Evolutionary conservation across 1,140 invertebrate genomes (phyloP), one percentile per base, ranked within the genome.

Genomic region (Episyrphus balteatus): DNA sequence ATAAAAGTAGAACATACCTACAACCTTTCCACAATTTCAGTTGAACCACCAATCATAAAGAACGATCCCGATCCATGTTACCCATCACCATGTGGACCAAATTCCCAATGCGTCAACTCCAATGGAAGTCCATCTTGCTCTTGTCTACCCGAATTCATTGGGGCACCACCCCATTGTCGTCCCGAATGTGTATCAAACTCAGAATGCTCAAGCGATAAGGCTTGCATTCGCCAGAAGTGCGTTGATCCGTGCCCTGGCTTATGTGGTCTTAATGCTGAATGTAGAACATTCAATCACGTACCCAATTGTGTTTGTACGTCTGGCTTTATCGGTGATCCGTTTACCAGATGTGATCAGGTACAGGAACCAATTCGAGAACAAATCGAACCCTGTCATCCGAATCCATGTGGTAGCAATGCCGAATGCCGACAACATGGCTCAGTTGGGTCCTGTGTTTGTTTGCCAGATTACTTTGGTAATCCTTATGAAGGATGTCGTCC

Each of bases 261-360:
- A 36, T 90, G 86, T 57, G 86, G 88, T 40, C 55, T 86, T 0
- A 92, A 91, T 65, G 83, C 88, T 2, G 66, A 89, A 10, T 92
- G 89, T 59, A 77, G 80, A 46, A 80, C 80, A 14, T 73, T 86
- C 5, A 84, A 88, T 58, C 88, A 91, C 56, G 78, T 79, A 40
- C 76, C 84, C 1, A 68, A 83, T n/a, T 91, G 88, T 56, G 79
- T 79, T 1, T 87, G 84, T 61, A 80, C 83, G 21, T 55, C 70
- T 19, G 83, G 80, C 34, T 89, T 81, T 57, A 75, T 75, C 15
- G 89, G 89, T 17, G 77, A 84, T 56, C 76, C 88, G 1, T 76
- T 80, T 51, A 76, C 84, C 7, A 74, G 82, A 46, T 90, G 86
- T 56, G 71, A 67, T 54, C 57, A 71, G 13, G 58, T 57, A 58